phyloP scores from a whole-genome alignment of 2,888 invertebrate species.

The Teleiodes luculella region DNA sequence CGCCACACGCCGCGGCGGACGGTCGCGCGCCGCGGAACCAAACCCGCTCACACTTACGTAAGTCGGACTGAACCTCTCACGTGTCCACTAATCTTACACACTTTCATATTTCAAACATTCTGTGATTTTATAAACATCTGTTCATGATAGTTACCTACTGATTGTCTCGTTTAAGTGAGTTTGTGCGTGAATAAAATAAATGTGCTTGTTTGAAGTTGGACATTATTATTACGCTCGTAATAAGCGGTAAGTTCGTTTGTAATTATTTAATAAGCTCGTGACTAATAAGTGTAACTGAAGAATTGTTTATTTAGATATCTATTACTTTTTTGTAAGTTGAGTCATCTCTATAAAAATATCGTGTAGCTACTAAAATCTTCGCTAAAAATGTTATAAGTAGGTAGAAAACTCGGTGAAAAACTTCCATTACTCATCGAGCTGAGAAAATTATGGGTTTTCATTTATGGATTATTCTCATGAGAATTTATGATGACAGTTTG shows the following conservation, averaged over 20 bases:
- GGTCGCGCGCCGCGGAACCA: constrained; percentile 37
- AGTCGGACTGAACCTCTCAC: constrained; percentile 33
- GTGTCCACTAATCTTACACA: constrained; percentile 6
- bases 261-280: too few relatives aligned
- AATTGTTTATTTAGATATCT: too few relatives aligned
- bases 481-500: neutral
- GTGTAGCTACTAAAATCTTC: too few relatives aligned
- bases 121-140: neutral
- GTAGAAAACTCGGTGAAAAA: neutral
- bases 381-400: too few relatives aligned
- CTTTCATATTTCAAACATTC: neutral
- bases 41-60: constrained; percentile 59
- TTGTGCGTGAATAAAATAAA: neutral
- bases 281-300: too few relatives aligned
- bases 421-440: neutral
- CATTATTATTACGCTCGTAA: neutral
- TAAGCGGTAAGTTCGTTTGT: constrained; percentile 3
- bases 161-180: neutral
- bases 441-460: neutral
- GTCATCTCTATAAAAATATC: too few relatives aligned
- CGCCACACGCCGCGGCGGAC: constrained; percentile 48
- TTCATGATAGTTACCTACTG: neutral
- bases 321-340: too few relatives aligned
- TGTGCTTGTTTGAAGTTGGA: neutral
- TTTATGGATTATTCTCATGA: neutral